Evolutionary conservation across 2,113 vertebrate species (phyloP).

Genomic region (Psophia crepitans): DNA sequence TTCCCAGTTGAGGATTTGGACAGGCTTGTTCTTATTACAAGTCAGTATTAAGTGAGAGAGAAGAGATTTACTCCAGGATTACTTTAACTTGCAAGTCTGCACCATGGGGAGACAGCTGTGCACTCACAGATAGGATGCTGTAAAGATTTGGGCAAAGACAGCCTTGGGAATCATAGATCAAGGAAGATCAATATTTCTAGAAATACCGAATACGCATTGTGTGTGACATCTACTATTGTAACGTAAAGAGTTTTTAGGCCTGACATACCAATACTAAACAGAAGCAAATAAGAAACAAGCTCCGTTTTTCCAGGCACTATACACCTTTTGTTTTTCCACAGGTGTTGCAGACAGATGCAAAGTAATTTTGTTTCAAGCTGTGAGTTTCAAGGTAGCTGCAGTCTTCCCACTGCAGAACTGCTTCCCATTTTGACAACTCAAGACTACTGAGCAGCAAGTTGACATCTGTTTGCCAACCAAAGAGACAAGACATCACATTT

Average conservation of each 20-base stretch:
- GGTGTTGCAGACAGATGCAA: background rate
- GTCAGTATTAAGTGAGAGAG: rapidly evolving
- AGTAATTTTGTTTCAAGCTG: background rate
- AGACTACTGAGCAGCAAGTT: background rate
- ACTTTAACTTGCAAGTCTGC: background rate
- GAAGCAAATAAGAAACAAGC: background rate
- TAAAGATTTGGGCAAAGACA: background rate
- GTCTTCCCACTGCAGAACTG: background rate
- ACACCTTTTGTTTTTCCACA: background rate
- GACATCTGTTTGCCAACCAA: background rate
- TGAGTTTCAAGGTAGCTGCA: background rate
- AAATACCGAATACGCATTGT: background rate
- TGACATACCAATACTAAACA: background rate
- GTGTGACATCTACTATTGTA: background rate
- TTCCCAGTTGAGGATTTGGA: background rate
- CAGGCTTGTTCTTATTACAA: background rate
- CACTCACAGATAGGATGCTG: background rate
- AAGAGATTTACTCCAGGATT: background rate
- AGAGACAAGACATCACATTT: background rate
- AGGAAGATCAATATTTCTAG: background rate
- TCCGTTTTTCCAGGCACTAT: background rate
- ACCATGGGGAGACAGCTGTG: background rate
- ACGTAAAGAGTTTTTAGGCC: background rate
- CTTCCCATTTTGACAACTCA: background rate
- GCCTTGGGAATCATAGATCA: background rate